Percentiles rank a stretch among this genome's conserved stretches.
phyloP scores from a whole-genome alignment of 2,113 vertebrate genomes.

The Calidris pygmaea region DNA sequence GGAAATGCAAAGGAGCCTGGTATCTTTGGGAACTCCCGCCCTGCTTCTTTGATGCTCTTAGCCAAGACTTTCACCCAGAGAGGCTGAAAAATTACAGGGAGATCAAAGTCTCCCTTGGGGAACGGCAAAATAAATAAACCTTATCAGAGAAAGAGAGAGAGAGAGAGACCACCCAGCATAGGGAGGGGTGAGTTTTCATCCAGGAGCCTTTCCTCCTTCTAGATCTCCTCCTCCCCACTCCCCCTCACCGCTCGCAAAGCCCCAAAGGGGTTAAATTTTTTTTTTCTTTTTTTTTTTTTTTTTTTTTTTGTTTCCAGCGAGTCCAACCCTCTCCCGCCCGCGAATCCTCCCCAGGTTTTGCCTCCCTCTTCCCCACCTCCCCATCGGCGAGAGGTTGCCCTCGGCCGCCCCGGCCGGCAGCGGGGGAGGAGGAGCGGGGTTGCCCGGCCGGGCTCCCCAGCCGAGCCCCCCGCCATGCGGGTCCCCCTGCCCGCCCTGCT shows the following conservation, averaged over 20 bases:
- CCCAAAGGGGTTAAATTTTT: background rate
- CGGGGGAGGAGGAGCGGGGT: background rate
- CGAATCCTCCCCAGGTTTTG: conserved; percentile 32
- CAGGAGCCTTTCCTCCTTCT: background rate
- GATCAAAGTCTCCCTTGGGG: background rate
- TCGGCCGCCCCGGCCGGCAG: background rate
- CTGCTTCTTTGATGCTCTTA: background rate
- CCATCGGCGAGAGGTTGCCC: background rate
- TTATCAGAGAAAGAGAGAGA: background rate
- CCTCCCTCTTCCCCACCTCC: background rate
- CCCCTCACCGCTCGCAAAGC: background rate
- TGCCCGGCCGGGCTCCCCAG: background rate
- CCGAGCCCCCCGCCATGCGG: background rate
- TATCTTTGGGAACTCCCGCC: background rate
- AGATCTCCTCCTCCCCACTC: background rate
- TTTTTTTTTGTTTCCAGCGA: background rate
- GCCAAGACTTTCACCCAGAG: background rate
- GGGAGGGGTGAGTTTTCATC: background rate
- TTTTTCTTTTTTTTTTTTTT: too few relatives aligned
- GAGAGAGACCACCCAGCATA: background rate
- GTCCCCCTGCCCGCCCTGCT: background rate
- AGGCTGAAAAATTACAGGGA: background rate
- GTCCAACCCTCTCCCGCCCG: background rate
- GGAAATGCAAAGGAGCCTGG: rapidly evolving
- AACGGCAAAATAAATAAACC: background rate